These are phyloP conservation scores for Chloroceryle inda DNA, from an alignment of 2,797 vertebrate genomes.

Conservation along the genomic window DNA sequence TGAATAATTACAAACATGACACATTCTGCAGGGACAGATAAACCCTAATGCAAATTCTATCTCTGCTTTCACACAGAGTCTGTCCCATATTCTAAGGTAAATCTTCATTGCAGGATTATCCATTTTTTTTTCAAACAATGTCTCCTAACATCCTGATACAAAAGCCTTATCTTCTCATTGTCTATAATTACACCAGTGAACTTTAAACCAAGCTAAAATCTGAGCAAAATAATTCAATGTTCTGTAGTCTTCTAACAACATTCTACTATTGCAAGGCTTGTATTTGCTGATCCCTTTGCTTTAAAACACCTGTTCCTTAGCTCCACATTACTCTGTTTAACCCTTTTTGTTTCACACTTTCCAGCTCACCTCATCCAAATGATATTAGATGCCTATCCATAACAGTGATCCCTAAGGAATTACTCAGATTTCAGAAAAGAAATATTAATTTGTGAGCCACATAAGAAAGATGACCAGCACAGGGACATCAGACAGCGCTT, in stretches of 20 bases:
- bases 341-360: not conserved
- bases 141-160: not conserved
- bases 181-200: not conserved
- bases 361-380: not conserved
- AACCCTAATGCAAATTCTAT: conserved; percentile 4
- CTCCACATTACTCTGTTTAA: not conserved
- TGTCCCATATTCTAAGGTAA: not conserved
- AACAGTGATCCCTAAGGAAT: not conserved
- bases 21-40: not conserved
- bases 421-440: not conserved
- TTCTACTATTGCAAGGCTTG: not conserved
- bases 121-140: not conserved
- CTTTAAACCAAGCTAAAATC: not conserved
- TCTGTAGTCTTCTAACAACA: not conserved
- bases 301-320: not conserved
- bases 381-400: not conserved
- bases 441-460: not conserved
- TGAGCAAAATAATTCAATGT: not conserved
- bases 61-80: not conserved
- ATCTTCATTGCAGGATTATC: not conserved
- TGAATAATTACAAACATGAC: not conserved
- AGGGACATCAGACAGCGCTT: not conserved
- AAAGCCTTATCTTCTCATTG: not conserved
- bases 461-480: not conserved
- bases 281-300: not conserved